These are phyloP conservation scores for Dendroctonus valens DNA, from an alignment of 1,140 invertebrate genomes.

Conservation along the genomic window DNA sequence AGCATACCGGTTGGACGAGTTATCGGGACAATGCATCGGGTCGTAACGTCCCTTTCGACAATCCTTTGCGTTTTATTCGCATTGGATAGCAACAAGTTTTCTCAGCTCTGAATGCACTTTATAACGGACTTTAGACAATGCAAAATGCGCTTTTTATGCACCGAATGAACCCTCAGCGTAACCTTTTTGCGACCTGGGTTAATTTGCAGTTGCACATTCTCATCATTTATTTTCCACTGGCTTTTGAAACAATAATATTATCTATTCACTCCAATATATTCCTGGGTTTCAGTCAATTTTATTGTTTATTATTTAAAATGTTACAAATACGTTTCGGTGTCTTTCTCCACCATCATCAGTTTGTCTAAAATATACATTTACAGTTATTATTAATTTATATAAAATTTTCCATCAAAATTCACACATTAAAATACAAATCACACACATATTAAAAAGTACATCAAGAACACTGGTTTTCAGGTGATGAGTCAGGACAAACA, in stretches of 20 bases:
- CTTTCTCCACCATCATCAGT: no score
- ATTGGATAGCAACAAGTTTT: slow-evolving; percentile 33
- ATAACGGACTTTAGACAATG: slow-evolving; percentile 40
- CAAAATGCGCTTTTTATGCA: slow-evolving; percentile 26
- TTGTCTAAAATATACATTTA: no score
- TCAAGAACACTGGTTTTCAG: no score
- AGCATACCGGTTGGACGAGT: slow-evolving; percentile 36
- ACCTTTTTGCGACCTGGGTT: slow-evolving; percentile 14
- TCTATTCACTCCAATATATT: no score
- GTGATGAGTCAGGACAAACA: no score
- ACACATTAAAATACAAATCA: no score
- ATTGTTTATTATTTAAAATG: no score
- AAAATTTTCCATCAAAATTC: no score
- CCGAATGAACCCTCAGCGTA: neutral
- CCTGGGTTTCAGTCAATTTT: no score
- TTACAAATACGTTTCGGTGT: no score
- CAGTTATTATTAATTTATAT: no score
- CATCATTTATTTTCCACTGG: slow-evolving; percentile 1
- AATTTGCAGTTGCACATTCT: slow-evolving; percentile 18
- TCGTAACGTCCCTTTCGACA: slow-evolving; percentile 30
- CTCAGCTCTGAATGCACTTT: slow-evolving; percentile 29
- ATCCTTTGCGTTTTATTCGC: slow-evolving; percentile 35
- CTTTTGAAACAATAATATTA: neutral
- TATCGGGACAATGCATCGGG: slow-evolving; percentile 28
- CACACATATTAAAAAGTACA: no score